A percentile compares a stretch with the other conserved stretches of the same genome.
These are phyloP conservation scores for Momotus momota DNA, from an alignment of 2,797 vertebrate genomes.

Conservation along the genomic window DNA sequence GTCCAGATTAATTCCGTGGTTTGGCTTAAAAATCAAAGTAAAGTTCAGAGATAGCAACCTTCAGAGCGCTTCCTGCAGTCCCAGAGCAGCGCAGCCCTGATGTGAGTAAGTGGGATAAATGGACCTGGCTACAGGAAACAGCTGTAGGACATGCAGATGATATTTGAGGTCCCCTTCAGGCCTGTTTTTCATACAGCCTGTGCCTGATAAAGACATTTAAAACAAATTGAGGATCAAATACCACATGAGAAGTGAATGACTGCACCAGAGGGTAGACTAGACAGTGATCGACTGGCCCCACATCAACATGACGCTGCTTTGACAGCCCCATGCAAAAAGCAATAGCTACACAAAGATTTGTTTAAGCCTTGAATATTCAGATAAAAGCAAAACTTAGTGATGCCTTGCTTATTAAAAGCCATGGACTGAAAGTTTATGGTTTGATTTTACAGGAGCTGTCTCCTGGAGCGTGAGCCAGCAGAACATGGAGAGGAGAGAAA, in stretches of 20 bases:
- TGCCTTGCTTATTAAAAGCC: not conserved
- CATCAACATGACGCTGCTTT: accelerated
- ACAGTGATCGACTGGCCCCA: not conserved
- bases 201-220: not conserved
- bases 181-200: not conserved
- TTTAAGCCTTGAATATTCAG: not conserved
- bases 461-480: not conserved
- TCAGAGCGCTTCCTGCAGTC: not conserved
- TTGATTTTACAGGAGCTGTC: not conserved
- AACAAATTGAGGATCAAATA: not conserved
- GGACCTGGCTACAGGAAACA: not conserved
- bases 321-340: not conserved
- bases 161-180: not conserved
- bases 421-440: not conserved
- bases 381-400: not conserved
- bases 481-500: not conserved
- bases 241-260: not conserved
- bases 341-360: not conserved
- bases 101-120: not conserved
- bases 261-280: not conserved
- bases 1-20: not conserved
- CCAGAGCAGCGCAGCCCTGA: not conserved
- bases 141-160: not conserved
- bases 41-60: not conserved
- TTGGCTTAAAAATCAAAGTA: not conserved